phyloP scores from a whole-genome alignment of 2,888 invertebrate genomes.

The Tetranychus truncatus region DNA sequence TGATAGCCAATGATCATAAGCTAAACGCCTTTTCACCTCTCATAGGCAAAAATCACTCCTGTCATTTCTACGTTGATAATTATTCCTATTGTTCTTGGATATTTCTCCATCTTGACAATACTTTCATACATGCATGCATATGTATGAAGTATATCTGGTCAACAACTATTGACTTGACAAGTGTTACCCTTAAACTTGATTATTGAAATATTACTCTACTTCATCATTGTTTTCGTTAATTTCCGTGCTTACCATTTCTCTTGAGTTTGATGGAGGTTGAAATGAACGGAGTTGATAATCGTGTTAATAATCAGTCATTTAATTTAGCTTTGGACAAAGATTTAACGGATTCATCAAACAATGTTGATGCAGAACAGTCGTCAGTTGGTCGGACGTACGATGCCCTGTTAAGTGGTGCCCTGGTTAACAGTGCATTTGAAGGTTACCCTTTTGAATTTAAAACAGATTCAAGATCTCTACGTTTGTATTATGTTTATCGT shows the following conservation, averaged over 20 bases:
- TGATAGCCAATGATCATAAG: too few relatives aligned
- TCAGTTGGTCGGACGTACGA: slow-evolving; percentile 3
- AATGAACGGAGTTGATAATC: neutral
- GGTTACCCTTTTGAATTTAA: slow-evolving; percentile 26
- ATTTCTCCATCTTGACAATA: too few relatives aligned
- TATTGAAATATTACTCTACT: too few relatives aligned
- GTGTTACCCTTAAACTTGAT: too few relatives aligned
- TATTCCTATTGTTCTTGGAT: too few relatives aligned
- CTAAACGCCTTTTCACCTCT: too few relatives aligned
- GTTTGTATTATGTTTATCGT: slow-evolving; percentile 33
- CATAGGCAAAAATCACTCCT: too few relatives aligned
- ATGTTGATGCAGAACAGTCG: neutral
- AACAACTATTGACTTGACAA: too few relatives aligned
- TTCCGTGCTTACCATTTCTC: neutral
- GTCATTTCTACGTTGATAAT: too few relatives aligned
- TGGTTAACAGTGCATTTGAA: slow-evolving; percentile 27
- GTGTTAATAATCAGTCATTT: neutral
- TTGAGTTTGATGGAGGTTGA: neutral
- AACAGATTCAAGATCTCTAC: slow-evolving; percentile 26
- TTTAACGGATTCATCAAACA: neutral
- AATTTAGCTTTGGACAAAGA: neutral
- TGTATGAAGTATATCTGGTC: too few relatives aligned
- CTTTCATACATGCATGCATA: too few relatives aligned
- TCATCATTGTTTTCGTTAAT: too few relatives aligned
- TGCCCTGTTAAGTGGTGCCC: slow-evolving; percentile 24